Evolutionary conservation across 2,888 invertebrate species (phyloP).

Genomic region (Empis livida): DNA sequence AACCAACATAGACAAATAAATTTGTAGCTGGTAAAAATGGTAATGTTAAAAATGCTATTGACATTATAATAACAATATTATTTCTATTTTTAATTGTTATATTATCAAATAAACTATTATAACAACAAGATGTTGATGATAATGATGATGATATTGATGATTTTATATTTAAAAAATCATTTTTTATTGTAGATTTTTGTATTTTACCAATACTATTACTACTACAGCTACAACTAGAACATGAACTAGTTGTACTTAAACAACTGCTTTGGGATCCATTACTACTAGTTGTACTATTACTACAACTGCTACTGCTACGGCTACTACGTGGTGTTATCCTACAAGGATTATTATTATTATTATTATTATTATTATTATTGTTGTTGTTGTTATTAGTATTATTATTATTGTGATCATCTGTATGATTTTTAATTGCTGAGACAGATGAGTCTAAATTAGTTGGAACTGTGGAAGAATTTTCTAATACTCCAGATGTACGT

Average conservation of each 20-base stretch:
- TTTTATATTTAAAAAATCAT: neutral
- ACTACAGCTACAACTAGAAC: slow-evolving; percentile 34
- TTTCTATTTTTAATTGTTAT: neutral
- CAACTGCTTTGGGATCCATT: slow-evolving; percentile 36
- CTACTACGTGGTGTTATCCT: slow-evolving; percentile 22
- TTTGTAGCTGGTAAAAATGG: slow-evolving; percentile 95
- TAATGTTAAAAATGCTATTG: slow-evolving; percentile 66
- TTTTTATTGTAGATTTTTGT: neutral
- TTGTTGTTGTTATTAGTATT: neutral
- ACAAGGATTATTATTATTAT: neutral
- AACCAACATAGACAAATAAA: slow-evolving; percentile 94
- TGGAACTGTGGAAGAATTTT: neutral
- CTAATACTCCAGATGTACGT: neutral
- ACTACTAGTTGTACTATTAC: slow-evolving; percentile 34
- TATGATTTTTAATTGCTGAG: neutral
- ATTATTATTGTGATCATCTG: neutral
- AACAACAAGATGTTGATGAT: neutral
- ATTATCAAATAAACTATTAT: neutral
- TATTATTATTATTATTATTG: neutral
- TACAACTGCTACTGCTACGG: slow-evolving; percentile 33
- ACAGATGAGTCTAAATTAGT: neutral
- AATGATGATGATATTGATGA: neutral
- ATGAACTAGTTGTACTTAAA: slow-evolving; percentile 16
- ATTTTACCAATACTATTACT: neutral
- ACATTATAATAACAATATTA: slow-evolving; percentile 39